Evolutionary conservation across 1,140 invertebrate genomes (phyloP).

Genomic region (Euwallacea similis): DNA sequence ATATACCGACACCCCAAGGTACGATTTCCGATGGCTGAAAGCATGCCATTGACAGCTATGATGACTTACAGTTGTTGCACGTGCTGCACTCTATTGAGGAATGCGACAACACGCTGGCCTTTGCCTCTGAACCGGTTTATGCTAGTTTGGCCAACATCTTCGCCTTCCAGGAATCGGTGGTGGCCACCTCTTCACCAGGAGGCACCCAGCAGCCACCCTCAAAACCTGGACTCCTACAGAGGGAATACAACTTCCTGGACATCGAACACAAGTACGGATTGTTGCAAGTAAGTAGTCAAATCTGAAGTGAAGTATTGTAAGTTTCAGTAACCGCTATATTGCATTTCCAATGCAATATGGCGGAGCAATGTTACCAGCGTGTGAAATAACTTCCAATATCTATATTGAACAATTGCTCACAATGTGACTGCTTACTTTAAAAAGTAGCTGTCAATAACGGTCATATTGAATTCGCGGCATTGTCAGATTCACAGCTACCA

Average conservation of each 20-base stretch:
- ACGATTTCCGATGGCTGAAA: background rate
- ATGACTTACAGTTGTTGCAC: conserved; percentile 59
- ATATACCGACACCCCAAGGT: conserved; percentile 81
- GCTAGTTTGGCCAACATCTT: conserved; percentile 87
- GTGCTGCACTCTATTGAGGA: conserved; percentile 79
- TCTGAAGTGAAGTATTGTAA: too few relatives aligned
- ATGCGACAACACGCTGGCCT: conserved; percentile 83
- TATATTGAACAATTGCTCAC: too few relatives aligned
- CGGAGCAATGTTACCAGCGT: too few relatives aligned
- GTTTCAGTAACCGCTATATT: too few relatives aligned
- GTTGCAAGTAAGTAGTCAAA: conserved; percentile 69
- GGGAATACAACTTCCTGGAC: conserved; percentile 85
- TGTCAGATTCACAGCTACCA: too few relatives aligned
- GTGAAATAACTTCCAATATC: too few relatives aligned
- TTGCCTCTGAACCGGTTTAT: conserved; percentile 86
- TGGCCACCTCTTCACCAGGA: conserved; percentile 52
- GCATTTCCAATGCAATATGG: too few relatives aligned
- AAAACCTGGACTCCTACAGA: conserved; percentile 63
- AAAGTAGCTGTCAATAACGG: too few relatives aligned
- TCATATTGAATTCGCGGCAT: too few relatives aligned
- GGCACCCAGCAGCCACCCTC: conserved; percentile 52
- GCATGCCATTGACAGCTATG: background rate
- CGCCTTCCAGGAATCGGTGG: conserved; percentile 61
- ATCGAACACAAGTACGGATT: conserved; percentile 93
- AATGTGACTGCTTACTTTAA: too few relatives aligned